phyloP scores from a whole-genome alignment of 2,113 vertebrate genomes.

The Paramisgurnus dabryanus region DNA sequence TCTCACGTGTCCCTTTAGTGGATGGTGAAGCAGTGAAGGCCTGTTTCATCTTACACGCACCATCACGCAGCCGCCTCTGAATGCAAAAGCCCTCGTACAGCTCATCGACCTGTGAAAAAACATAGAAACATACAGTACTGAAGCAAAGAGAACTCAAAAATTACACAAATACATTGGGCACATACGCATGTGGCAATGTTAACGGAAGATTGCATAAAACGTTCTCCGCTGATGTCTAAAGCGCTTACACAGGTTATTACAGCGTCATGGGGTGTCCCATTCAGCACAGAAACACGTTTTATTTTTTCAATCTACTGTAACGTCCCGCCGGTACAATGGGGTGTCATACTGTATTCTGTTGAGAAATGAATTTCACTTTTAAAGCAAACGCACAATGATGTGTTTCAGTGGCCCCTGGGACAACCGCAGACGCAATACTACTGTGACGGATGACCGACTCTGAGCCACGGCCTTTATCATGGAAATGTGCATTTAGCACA shows the following conservation, averaged over 20 bases:
- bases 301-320: slow-evolving; percentile 21
- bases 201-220: slow-evolving; percentile 16
- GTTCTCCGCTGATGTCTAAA: slow-evolving; percentile 1
- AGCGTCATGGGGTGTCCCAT: slow-evolving; percentile 7
- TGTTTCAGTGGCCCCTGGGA: neutral
- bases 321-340: slow-evolving; percentile 11
- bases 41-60: slow-evolving; percentile 96
- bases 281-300: slow-evolving; percentile 11
- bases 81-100: slow-evolving; percentile 97
- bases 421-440: neutral
- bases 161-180: slow-evolving; percentile 9
- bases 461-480: slow-evolving; percentile 28
- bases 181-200: neutral
- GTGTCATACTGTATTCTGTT: neutral
- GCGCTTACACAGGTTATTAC: neutral
- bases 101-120: slow-evolving; percentile 86
- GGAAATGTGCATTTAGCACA: slow-evolving; percentile 43
- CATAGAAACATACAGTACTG: slow-evolving; percentile 33
- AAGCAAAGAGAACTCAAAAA: neutral
- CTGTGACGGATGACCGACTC: slow-evolving; percentile 23
- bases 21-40: slow-evolving; percentile 92
- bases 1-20: slow-evolving; percentile 92
- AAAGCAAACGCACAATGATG: slow-evolving; percentile 17
- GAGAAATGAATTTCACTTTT: slow-evolving; percentile 28
- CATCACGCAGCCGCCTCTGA: slow-evolving; percentile 92